Evolutionary conservation across 2,797 vertebrate species (phyloP), one percentile per base, ranked within the genome.

Genomic region (Girardinus metallicus): DNA sequence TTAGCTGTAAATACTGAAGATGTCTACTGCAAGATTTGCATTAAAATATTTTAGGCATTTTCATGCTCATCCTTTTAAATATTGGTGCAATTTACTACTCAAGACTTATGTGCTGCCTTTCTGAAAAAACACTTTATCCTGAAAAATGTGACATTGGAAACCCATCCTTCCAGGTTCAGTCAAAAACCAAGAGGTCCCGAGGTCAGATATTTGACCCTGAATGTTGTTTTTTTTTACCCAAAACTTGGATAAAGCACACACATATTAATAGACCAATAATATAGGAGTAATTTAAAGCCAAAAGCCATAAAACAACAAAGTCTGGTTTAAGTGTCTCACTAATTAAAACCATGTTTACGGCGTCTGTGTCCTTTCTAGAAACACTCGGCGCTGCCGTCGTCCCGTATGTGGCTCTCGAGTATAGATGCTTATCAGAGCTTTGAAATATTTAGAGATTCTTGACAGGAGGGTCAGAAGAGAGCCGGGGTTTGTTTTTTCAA

Each of bases 401-500:
- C 79, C 88, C 87, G 83, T 86, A 73, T 81, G 55, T 53, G 70
- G 84, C 82, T 87, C 66, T 75, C 49, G 78, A 87, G 80, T 83
- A 83, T 71, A 87, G 91, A 93, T 91, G 81, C 84, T 91, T 92
- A 92, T 93, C 90, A 10, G 75, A 68, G 78, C 81, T 86, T 76
- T 57, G 80, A 86, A 80, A 92, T 92, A 80, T 88, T 92, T 86
- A 74, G 81, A 92, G 87, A 81, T 86, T 80, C 78, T 77, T 85
- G 87, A 86, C 78, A 75, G 86, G 82, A 80, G 82, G 91, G 86
- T 90, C 89, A 89, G 86, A 68, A 41, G 39, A 76, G 74, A 82
- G 85, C 74, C 78, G 43, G 57, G 83, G 81, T 92, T 92, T 94
- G 88, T 94, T 95, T 80, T 94, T 94, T 84, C 87, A 91, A 86